These are phyloP conservation scores for Dicrurus megarhynchus DNA, from an alignment of 2,113 vertebrate species.

Conservation along the genomic window DNA sequence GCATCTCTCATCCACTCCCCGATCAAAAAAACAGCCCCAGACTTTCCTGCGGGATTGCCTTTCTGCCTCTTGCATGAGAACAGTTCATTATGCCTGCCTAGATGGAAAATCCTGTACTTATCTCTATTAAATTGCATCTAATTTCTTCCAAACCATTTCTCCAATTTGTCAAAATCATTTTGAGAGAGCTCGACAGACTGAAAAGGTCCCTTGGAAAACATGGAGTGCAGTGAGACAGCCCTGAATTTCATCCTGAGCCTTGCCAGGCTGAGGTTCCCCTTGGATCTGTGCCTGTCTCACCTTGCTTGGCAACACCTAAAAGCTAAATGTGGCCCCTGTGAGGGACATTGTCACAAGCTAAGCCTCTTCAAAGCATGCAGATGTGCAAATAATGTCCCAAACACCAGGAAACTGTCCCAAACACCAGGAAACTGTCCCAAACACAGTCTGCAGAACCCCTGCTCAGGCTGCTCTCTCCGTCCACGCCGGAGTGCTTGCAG, in stretches of 20 bases:
- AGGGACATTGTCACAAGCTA: neutral
- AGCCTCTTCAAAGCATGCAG: neutral
- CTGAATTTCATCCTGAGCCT: neutral
- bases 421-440: neutral
- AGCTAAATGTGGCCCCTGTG: neutral
- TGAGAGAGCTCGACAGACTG: neutral
- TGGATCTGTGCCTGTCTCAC: neutral
- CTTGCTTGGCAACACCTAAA: neutral
- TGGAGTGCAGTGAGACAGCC: neutral
- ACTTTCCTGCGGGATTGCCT: neutral
- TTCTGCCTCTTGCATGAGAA: neutral
- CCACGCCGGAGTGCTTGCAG: neutral
- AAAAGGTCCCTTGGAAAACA: neutral
- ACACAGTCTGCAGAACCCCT: neutral
- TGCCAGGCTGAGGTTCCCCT: neutral
- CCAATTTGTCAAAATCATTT: slow-evolving; percentile 30
- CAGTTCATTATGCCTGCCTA: slow-evolving; percentile 25
- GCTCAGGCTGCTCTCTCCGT: neutral
- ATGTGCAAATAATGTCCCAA: neutral
- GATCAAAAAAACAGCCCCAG: neutral
- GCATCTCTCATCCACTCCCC: neutral
- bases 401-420: neutral
- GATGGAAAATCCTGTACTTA: slow-evolving; percentile 2
- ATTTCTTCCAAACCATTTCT: slow-evolving; percentile 52
- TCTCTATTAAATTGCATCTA: slow-evolving; percentile 26